Conservation (phyloP, 2,888 invertebrate species). For the Balanococcus diminutus region DNA sequence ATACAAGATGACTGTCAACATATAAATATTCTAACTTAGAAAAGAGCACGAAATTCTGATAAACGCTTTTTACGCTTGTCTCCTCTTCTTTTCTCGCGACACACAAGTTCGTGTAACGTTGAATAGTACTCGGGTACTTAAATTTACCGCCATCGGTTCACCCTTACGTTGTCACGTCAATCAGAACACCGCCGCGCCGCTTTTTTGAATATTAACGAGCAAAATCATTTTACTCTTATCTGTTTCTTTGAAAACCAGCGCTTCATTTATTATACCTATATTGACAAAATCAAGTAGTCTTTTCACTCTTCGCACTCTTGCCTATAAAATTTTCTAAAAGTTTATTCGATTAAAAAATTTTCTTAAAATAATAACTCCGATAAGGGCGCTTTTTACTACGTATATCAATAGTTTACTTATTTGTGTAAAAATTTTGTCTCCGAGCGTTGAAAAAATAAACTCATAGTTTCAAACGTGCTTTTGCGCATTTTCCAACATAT, state of each 20-base stretch:
- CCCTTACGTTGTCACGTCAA: constrained; percentile 43
- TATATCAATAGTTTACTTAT: background rate
- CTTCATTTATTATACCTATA: constrained; percentile 47
- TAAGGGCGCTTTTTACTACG: background rate
- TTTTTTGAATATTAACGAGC: constrained; percentile 50
- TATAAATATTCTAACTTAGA: constrained; percentile 54
- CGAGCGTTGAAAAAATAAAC: background rate
- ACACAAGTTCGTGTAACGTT: constrained; percentile 36
- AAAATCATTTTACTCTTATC: constrained; percentile 54
- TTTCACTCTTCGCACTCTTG: constrained; percentile 14
- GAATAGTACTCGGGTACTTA: constrained; percentile 43
- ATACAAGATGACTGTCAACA: constrained; percentile 54
- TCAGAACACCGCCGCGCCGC: background rate
- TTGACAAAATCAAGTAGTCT: constrained; percentile 39
- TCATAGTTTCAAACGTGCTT: constrained; percentile 2
- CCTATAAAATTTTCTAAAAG: constrained; percentile 16
- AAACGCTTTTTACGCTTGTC: constrained; percentile 42
- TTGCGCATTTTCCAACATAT: background rate
- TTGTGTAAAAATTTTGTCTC: background rate
- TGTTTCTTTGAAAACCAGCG: constrained; percentile 29
- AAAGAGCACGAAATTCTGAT: constrained; percentile 52
- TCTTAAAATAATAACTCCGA: background rate
- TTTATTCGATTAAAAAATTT: constrained; percentile 31
- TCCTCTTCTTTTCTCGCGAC: constrained; percentile 35
- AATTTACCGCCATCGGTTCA: constrained; percentile 28